phyloP scores from a whole-genome alignment of 2,113 vertebrate species.

The Trogon surrucura region DNA sequence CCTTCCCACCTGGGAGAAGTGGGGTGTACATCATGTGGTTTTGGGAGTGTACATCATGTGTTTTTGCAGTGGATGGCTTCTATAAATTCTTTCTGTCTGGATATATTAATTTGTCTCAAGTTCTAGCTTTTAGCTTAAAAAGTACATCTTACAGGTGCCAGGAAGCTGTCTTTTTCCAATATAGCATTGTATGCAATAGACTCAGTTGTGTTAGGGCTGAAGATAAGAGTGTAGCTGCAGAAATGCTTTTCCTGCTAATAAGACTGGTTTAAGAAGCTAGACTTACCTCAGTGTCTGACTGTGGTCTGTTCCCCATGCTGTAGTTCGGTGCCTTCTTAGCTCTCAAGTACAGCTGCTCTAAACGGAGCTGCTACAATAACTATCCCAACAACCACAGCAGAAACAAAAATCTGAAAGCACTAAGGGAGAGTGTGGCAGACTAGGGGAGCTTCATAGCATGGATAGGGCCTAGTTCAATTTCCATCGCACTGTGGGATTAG shows the following conservation, averaged over 20 bases:
- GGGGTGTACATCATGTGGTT: background rate
- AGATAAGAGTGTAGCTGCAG: background rate
- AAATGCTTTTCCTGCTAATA: background rate
- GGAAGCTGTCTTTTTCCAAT: background rate
- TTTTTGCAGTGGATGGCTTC: background rate
- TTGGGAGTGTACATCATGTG: background rate
- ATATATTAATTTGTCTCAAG: background rate
- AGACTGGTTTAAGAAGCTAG: background rate
- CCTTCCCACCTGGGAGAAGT: background rate
- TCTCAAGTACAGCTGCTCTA: background rate
- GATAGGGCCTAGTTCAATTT: background rate
- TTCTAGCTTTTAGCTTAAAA: background rate
- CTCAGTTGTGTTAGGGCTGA: background rate
- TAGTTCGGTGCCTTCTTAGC: background rate
- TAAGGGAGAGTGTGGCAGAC: background rate
- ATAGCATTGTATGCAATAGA: accelerated
- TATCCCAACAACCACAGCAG: background rate
- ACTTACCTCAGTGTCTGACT: background rate
- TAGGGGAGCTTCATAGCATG: background rate
- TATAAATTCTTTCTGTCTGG: background rate
- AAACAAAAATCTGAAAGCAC: background rate
- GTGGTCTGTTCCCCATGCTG: background rate
- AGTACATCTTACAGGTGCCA: accelerated
- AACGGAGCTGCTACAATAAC: background rate
- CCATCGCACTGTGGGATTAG: background rate